Evolutionary conservation across 2,888 invertebrate species (phyloP).

Genomic region (Hetaerina titia): DNA sequence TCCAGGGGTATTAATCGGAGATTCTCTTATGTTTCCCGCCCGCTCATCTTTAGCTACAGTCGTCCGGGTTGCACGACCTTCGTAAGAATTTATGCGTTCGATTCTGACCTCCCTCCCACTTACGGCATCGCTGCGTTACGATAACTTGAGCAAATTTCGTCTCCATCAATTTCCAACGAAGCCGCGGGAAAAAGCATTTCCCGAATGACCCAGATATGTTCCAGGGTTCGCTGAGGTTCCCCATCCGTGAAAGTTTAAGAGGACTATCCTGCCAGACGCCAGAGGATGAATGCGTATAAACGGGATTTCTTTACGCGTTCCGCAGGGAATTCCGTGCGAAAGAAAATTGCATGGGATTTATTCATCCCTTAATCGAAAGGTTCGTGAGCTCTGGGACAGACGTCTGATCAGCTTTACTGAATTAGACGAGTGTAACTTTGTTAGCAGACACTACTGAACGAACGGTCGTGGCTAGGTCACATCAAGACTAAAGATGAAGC

Average conservation of each 20-base stretch:
- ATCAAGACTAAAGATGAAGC: no score
- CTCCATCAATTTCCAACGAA: background rate
- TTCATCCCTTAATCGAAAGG: no score
- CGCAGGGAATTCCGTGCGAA: background rate
- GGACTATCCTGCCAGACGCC: background rate
- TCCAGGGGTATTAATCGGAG: background rate
- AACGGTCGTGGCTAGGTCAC: no score
- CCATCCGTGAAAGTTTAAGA: background rate
- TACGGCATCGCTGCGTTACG: background rate
- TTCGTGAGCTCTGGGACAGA: no score
- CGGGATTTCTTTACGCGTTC: background rate
- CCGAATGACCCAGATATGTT: background rate
- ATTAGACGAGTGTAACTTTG: no score
- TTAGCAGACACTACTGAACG: no score
- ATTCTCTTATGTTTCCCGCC: background rate
- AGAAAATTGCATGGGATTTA: no score
- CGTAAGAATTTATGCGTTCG: background rate
- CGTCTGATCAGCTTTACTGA: no score
- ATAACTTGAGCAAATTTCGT: background rate
- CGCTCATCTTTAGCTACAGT: background rate
- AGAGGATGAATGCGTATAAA: background rate
- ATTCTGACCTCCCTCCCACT: background rate
- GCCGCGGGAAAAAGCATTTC: background rate
- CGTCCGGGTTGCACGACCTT: background rate
- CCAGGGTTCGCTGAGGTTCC: background rate